Conservation (phyloP, 2,888 invertebrate species). For the Exocentrus adspersus region DNA sequence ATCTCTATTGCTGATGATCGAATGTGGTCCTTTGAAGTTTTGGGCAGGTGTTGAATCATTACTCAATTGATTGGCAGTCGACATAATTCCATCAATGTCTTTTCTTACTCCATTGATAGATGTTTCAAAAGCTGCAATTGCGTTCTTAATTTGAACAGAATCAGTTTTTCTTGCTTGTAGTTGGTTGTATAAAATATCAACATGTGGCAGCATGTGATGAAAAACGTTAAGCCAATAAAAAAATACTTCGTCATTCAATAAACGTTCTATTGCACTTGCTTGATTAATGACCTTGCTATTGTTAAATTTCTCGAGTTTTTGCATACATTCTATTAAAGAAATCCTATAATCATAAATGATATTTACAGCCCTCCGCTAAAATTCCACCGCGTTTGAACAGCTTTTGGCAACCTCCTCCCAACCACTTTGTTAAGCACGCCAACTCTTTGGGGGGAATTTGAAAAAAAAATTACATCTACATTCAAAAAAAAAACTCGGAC, state of each 20-base stretch:
- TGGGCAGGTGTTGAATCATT: neutral
- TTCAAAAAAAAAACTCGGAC: constrained; percentile 20
- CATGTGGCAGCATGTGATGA: constrained; percentile 44
- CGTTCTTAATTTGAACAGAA: neutral
- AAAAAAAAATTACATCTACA: constrained; percentile 5
- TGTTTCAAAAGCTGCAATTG: neutral
- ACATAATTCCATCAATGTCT: neutral
- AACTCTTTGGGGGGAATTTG: neutral
- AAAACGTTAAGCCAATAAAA: constrained; percentile 46
- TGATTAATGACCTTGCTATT: constrained; percentile 26
- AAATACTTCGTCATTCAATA: constrained; percentile 38
- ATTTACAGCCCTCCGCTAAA: constrained; percentile 27
- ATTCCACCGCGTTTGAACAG: constrained; percentile 9
- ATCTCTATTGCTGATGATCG: constrained; percentile 1
- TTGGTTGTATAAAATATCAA: constrained; percentile 44
- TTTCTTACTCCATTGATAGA: neutral
- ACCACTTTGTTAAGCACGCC: constrained; percentile 26
- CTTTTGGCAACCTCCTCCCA: constrained; percentile 18
- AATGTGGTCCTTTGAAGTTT: too few relatives aligned
- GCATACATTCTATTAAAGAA: constrained; percentile 40
- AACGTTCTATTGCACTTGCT: constrained; percentile 28
- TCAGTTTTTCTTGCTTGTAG: constrained; percentile 19
- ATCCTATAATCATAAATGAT: constrained; percentile 37
- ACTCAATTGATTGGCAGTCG: neutral
- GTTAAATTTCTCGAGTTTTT: constrained; percentile 36